These are phyloP conservation scores for Coelogynopora nodosa DNA, from an alignment of 2,888 invertebrate species.

Conservation along the genomic window DNA sequence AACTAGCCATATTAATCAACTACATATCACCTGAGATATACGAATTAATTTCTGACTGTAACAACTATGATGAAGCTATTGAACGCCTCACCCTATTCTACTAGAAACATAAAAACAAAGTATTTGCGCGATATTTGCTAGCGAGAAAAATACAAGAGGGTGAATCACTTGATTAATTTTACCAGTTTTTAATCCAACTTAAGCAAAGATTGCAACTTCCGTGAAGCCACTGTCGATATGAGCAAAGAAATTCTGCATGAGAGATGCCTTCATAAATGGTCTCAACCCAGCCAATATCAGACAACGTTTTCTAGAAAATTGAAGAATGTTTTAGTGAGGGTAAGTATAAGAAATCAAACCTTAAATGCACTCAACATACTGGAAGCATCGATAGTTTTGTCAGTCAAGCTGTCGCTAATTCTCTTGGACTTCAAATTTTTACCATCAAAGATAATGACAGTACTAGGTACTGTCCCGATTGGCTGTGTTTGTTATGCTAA, in stretches of 20 bases:
- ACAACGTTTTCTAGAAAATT: conserved; percentile 2
- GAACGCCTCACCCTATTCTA: background rate
- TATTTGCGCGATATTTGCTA: background rate
- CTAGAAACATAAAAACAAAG: conserved; percentile 11
- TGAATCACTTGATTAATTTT: conserved; percentile 34
- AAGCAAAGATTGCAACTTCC: conserved; percentile 17
- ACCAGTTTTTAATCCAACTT: background rate
- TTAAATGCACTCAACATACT: conserved; percentile 17
- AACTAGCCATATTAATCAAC: conserved; percentile 23
- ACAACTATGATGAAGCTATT: conserved; percentile 3
- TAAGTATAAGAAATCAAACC: background rate
- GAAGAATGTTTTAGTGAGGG: background rate
- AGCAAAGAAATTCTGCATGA: background rate
- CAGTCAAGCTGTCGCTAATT: background rate
- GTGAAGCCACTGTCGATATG: background rate
- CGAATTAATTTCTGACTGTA: conserved; percentile 25
- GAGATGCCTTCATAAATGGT: conserved; percentile 38
- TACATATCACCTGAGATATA: conserved; percentile 32
- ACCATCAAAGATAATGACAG: background rate
- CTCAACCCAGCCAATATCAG: background rate
- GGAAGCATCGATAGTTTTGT: conserved; percentile 24
- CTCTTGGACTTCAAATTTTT: background rate
- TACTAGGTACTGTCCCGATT: background rate
- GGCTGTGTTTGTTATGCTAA: background rate
- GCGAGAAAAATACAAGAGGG: conserved; percentile 17